phyloP scores from a whole-genome alignment of 2,113 vertebrate species.

The Entelurus aequoreus region DNA sequence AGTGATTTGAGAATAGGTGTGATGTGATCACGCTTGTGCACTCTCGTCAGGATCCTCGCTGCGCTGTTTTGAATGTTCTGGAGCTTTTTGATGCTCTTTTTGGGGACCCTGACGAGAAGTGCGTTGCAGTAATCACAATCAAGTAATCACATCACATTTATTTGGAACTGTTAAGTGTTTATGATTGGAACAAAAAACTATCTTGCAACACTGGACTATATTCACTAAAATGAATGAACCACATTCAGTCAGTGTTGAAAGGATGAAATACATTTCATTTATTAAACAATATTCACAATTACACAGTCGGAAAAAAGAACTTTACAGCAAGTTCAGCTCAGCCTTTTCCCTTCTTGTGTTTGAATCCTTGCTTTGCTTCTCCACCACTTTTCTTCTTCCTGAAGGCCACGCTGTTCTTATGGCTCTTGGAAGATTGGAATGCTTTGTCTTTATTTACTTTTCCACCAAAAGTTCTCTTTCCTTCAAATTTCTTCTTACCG shows the following conservation, averaged over 20 bases:
- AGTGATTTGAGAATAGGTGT: no score
- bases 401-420: slow-evolving; percentile 47
- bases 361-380: slow-evolving; percentile 55
- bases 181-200: no score
- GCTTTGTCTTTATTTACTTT: slow-evolving; percentile 42
- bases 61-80: no score
- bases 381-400: slow-evolving; percentile 39
- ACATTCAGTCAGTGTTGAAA: background rate
- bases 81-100: no score
- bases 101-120: no score
- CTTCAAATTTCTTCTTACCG: slow-evolving; percentile 44
- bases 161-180: no score
- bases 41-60: no score
- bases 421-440: slow-evolving; percentile 46
- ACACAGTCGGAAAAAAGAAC: no score
- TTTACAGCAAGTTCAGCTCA: slow-evolving; percentile 26
- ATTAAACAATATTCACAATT: background rate
- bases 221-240: background rate
- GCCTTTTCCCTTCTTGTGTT: slow-evolving; percentile 62
- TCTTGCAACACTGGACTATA: no score
- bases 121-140: no score
- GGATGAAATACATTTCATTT: background rate
- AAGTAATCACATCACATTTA: no score
- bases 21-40: no score
- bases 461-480: slow-evolving; percentile 27